Evolutionary conservation across 2,888 invertebrate genomes (phyloP), one percentile per base, ranked within the genome.

Genomic region (Netelia inedita): DNA sequence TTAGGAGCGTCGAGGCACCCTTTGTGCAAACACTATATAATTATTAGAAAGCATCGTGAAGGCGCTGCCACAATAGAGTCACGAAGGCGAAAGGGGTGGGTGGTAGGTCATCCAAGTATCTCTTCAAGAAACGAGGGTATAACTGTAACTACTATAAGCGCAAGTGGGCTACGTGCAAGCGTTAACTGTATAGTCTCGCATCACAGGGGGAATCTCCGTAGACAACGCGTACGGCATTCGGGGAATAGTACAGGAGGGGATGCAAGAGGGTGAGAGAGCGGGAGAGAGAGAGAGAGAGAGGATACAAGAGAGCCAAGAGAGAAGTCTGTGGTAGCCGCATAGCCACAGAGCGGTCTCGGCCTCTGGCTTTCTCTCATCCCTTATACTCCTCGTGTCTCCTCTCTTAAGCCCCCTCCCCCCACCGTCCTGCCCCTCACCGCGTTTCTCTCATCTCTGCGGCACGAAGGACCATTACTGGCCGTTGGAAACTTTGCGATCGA

Each of bases 81-180:
- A 61, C 65, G 55, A 55, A 68, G 69, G 46, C 69, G 57, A 57
- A 9, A 16, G 57, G 19, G 19, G 21, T 16, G 57, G 9, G 19
- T 5, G 57, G 16, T 9, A 86, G 80, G 80, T 87, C 81, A 83
- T 87, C 87, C 86, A 87, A 88, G 88, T 86, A 86, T 84, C 87
- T 71, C 85, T 88, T 87, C 80, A 88, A 85, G 88, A 87, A 85
- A 82, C 83, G 86, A 82, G 86, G 85, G 72, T 57, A 19, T 72
- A 79, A 65, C 65, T 79, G 72, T 65, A 46, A 57, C 57, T 57
- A 19, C 16, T 53, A 19, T 57, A 19, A 57, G 19, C 57, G 57
- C n/a, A 57, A 57, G 57, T 57, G 57, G 57, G 53, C 8, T 57
- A 57, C 57, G 57, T 57, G 57, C 57, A 57, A 57, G 57, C 16